Evolutionary conservation across 2,113 vertebrate genomes (phyloP).

Genomic region (Pristiophorus japonicus): DNA sequence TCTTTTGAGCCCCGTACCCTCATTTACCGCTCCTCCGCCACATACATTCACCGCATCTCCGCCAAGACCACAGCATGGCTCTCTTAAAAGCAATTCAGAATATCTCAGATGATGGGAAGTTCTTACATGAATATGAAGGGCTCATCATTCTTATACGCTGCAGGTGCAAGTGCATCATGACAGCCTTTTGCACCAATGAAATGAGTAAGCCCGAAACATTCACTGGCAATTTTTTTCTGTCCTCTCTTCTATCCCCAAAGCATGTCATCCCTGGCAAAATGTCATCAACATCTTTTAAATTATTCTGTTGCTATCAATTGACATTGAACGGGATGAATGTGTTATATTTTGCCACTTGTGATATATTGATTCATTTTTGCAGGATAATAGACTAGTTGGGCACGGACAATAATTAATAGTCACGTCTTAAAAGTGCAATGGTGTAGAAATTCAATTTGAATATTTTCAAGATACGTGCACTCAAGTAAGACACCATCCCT

Average conservation of each 20-base stretch:
- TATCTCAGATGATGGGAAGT: background rate
- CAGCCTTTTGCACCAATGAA: background rate
- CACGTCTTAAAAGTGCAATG: background rate
- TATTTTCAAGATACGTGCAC: background rate
- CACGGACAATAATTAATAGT: background rate
- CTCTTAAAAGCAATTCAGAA: background rate
- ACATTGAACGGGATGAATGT: background rate
- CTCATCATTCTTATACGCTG: background rate
- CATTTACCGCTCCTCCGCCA: too few relatives aligned
- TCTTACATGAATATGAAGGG: background rate
- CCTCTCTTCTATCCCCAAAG: background rate
- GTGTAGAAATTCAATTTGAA: background rate
- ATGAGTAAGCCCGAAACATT: background rate
- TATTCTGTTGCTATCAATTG: background rate
- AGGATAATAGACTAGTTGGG: background rate
- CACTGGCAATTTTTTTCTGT: background rate
- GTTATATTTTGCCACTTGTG: background rate
- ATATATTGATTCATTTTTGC: background rate
- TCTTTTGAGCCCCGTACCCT: too few relatives aligned
- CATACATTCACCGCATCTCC: too few relatives aligned
- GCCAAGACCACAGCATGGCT: background rate
- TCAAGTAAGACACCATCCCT: background rate
- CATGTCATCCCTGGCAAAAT: background rate
- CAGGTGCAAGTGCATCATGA: too few relatives aligned
- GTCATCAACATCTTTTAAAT: background rate